These are phyloP conservation scores for Rousettus madagascariensis DNA, from an alignment of 2,797 vertebrate species.

Conservation along the genomic window DNA sequence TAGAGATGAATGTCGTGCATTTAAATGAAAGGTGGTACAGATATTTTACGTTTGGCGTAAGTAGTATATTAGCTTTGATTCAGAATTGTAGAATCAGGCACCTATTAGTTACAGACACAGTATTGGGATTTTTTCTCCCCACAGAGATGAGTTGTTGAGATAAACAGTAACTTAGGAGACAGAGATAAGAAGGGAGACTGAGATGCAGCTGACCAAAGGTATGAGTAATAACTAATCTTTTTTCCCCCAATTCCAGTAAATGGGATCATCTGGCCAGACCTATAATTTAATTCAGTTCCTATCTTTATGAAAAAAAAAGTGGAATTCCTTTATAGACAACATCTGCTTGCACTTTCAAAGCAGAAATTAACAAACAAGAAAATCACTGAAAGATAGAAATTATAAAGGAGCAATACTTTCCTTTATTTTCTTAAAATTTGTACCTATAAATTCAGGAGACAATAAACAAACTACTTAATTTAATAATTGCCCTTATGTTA, in stretches of 20 bases:
- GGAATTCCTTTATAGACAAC: neutral
- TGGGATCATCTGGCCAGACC: neutral
- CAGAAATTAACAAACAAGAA: neutral
- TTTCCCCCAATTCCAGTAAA: neutral
- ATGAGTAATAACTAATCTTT: neutral
- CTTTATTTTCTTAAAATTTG: neutral
- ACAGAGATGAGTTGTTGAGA: conserved; percentile 27
- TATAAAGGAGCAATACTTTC: neutral
- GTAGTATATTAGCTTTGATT: neutral
- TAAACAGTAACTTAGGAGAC: neutral
- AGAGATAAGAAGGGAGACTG: neutral
- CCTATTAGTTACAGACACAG: neutral
- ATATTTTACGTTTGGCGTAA: neutral
- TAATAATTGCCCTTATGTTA: neutral
- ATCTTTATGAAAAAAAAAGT: neutral
- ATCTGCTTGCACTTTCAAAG: conserved; percentile 6
- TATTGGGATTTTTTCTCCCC: neutral
- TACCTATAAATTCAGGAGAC: neutral
- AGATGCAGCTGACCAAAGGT: neutral
- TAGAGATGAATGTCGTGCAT: neutral
- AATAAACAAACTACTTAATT: neutral
- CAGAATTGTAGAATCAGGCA: neutral
- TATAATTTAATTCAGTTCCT: conserved; percentile 1
- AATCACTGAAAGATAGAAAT: neutral
- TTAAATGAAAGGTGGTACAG: neutral